Conservation (phyloP, 2,113 vertebrate species). For the Percina caprodes region DNA sequence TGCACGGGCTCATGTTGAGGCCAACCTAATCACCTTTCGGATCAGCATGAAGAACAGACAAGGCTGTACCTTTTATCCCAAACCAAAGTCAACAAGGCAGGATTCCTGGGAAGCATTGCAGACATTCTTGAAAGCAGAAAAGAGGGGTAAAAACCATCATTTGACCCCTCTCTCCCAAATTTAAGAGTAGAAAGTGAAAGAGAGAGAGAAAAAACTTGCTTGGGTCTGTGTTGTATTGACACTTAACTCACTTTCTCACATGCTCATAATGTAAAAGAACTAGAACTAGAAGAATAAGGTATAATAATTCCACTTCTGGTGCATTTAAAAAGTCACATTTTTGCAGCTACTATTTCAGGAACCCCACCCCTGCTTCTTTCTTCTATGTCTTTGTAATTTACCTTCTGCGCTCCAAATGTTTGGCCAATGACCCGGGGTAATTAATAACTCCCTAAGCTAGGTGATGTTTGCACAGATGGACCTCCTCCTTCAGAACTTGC, state of each 20-base stretch:
- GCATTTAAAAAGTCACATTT: not conserved
- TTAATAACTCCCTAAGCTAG: conserved; percentile 75
- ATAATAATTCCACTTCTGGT: not conserved
- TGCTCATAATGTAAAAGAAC: not conserved
- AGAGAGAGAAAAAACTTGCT: conserved; percentile 12
- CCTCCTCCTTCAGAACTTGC: conserved; percentile 70
- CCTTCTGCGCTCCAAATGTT: conserved; percentile 35
- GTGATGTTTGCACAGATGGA: conserved; percentile 82
- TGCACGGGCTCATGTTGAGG: conserved; percentile 77
- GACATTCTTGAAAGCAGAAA: conserved; percentile 83
- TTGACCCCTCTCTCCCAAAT: conserved; percentile 60
- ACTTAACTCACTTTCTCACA: not conserved
- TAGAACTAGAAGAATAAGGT: not conserved
- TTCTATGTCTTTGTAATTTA: conserved; percentile 15
- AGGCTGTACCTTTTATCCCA: conserved; percentile 82
- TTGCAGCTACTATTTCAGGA: not conserved
- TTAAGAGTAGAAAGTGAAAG: conserved; percentile 58
- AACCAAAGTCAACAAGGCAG: conserved; percentile 85
- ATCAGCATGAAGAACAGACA: conserved; percentile 80
- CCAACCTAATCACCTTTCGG: conserved; percentile 81
- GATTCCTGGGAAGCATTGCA: conserved; percentile 84
- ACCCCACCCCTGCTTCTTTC: not conserved
- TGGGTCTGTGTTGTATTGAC: not conserved
- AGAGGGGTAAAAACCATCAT: conserved; percentile 60
- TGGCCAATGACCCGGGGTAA: conserved; percentile 57